Base-by-base conservation (phyloP, 2,113 vertebrate genomes). In the Zosterops japonicus region DNA sequence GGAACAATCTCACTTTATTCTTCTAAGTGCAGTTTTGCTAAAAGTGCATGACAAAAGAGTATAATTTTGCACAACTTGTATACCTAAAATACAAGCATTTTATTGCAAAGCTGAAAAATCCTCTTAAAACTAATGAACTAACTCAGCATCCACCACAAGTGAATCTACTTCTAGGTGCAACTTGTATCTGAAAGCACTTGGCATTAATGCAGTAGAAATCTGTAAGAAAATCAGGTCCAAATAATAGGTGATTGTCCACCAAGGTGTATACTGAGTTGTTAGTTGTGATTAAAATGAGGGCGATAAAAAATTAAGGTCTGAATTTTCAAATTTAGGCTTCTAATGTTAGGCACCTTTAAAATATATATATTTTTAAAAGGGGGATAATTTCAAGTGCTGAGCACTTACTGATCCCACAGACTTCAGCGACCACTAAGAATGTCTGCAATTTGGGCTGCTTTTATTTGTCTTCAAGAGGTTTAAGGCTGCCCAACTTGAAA, bases 1-100 rank as follows among this genome's bases (percentile, higher is more conserved):
- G 95, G 90, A 94, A 95, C 92, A 95, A 77, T 96, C 94, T 97
- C 94, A 93, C 60, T 95, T 93, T 96, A 95, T 96, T 95, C 95
- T 96, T 96, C 90, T 96, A 94, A 95, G 46, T 85, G 72, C 93
- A 91, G 95, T 95, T 96, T 96, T 96, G 78, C 93, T 94, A 87
- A 93, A 96, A 93, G 88, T 91, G 79, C 67, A 74, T 95, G 71
- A 95, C 39, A 89, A 75, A 68, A 96, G 61, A 89, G 53, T 97
- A 82, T 93, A 90, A 89, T 96, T 97, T 97, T 95, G 80, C 95
- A 95, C 89, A 94, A 95, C 92, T 97, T 96, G 39, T 97, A 96
- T 95, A 92, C 42, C 83, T 97, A 93, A 96, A 90, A 53, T 69
- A 77, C 20, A 24, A 89, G 44, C 59, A 67, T 91, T 95, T 94